These are phyloP conservation scores for Poeciliopsis turneri DNA, from an alignment of 2,797 vertebrate species.

Conservation along the genomic window DNA sequence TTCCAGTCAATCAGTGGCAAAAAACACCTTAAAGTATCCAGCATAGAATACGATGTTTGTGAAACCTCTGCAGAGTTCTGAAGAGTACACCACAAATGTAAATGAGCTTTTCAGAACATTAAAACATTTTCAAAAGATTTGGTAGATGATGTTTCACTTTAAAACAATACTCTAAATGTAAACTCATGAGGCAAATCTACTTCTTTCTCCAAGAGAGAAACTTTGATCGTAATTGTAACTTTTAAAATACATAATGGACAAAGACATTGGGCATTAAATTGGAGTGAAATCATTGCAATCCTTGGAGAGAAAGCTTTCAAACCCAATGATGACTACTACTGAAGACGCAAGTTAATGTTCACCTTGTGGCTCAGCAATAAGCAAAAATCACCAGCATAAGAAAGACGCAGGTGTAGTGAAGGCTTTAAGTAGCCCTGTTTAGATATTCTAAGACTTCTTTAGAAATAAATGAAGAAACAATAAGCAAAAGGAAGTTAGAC, in stretches of 20 bases:
- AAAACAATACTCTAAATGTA: not conserved
- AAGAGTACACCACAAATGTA: not conserved
- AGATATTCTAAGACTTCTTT: not conserved
- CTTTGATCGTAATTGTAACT: not conserved
- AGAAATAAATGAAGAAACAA: not conserved
- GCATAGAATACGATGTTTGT: not conserved
- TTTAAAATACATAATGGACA: not conserved
- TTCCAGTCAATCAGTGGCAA: not conserved
- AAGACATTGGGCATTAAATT: not conserved
- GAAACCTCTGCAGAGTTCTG: not conserved
- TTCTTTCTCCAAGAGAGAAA: not conserved
- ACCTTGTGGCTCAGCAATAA: not conserved
- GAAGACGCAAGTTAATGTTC: not conserved
- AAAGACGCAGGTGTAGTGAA: not conserved
- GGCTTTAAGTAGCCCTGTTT: not conserved
- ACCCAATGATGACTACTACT: not conserved
- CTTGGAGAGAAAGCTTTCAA: not conserved
- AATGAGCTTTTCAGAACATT: not conserved
- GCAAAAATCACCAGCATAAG: not conserved
- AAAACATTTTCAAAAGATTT: not conserved
- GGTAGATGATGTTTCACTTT: too few relatives aligned
- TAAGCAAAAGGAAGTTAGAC: not conserved
- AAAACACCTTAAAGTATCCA: not conserved
- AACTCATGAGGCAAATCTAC: not conserved
- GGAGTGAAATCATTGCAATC: not conserved